A percentile compares a stretch with the other conserved stretches of the same genome.
Evolutionary conservation across 2,113 vertebrate species (phyloP).

Genomic region (Erythrocercus mccallii): DNA sequence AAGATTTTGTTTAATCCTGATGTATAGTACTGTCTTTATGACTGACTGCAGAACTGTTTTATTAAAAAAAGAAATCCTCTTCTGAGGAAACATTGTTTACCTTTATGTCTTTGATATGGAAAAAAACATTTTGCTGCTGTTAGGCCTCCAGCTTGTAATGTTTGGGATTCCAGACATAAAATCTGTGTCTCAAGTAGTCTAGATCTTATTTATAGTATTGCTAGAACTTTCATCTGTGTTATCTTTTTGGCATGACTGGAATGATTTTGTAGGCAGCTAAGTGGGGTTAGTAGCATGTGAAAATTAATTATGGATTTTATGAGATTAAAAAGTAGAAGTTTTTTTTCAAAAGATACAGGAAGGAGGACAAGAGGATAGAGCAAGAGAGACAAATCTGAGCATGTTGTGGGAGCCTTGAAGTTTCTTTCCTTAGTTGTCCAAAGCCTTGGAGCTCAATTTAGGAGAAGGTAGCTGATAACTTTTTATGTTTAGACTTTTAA

Average conservation of each 20-base stretch:
- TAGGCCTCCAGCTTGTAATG: not conserved
- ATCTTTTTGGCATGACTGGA: not conserved
- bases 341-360: not conserved
- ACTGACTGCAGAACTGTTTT: not conserved
- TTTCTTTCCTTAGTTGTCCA: not conserved
- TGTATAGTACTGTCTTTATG: not conserved
- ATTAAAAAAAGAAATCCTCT: not conserved
- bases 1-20: not conserved
- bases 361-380: not conserved
- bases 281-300: not conserved
- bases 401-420: not conserved
- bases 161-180: slow-evolving; percentile 9
- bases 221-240: not conserved
- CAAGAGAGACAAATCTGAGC: not conserved
- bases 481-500: not conserved
- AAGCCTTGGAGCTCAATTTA: not conserved
- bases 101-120: not conserved
- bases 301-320: not conserved
- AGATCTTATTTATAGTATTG: not conserved
- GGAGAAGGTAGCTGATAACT: not conserved
- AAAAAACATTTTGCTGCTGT: not conserved
- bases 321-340: not conserved
- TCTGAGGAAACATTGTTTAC: not conserved
- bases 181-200: not conserved
- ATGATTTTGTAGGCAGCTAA: not conserved